These are phyloP conservation scores for Parazoanthus darwini DNA, from an alignment of 92 coral and sea anemone species.

Conservation along the genomic window DNA sequence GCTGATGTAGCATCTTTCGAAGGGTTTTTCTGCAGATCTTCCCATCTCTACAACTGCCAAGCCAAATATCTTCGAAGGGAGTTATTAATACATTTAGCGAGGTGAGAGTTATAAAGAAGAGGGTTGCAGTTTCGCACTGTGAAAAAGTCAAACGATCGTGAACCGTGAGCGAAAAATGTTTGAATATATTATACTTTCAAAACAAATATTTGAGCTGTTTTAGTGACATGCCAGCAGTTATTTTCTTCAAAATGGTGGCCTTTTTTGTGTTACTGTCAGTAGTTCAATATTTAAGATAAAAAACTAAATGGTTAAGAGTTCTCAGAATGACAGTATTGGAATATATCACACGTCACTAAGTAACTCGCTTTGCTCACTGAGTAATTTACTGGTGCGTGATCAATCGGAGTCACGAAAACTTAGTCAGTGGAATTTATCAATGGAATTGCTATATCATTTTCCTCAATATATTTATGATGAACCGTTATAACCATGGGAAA, in stretches of 20 bases:
- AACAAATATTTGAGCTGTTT: no score
- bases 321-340: neutral
- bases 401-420: neutral
- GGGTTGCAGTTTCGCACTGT: neutral
- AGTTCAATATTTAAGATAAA: neutral
- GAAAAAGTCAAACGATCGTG: neutral
- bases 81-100: neutral
- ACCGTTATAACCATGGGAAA: no score
- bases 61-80: neutral
- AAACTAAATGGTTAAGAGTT: no score
- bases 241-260: neutral
- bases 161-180: neutral
- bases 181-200: no score
- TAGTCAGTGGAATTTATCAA: neutral
- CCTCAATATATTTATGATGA: no score
- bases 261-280: no score
- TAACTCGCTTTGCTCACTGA: no score
- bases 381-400: neutral
- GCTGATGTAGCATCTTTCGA: constrained; percentile 7
- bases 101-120: neutral
- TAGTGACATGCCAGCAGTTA: neutral
- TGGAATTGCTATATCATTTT: no score
- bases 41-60: neutral
- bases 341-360: neutral
- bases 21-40: neutral